phyloP scores from a whole-genome alignment of 2,888 invertebrate species.

The Noctua comes region DNA sequence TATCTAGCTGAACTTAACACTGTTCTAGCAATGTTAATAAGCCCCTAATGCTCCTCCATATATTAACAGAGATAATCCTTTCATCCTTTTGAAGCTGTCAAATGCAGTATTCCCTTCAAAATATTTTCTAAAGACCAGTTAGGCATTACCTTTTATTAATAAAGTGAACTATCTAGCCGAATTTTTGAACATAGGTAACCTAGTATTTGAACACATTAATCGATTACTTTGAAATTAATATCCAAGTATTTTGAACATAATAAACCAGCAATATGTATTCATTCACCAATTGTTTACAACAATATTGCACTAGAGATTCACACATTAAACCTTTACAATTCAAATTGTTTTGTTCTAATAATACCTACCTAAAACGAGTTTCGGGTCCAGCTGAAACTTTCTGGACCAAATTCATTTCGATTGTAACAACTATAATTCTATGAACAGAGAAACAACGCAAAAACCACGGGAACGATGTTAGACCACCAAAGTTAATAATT shows the following conservation, averaged over 20 bases:
- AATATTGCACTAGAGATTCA: not conserved
- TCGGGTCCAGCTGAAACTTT: constrained; percentile 28
- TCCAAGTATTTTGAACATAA: not conserved
- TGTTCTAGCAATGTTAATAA: not conserved
- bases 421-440: constrained; percentile 21
- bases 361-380: not conserved
- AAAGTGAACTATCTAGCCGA: not conserved
- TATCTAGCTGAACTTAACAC: not conserved
- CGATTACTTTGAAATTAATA: not conserved
- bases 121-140: constrained; percentile 10
- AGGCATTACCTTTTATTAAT: not conserved
- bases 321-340: not conserved
- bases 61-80: not conserved
- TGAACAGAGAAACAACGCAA: constrained; percentile 30
- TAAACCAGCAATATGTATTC: no score
- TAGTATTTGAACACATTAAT: not conserved
- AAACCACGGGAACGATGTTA: constrained; percentile 23
- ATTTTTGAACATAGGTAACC: not conserved
- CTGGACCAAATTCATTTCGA: constrained; percentile 28
- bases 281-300: not conserved
- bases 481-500: constrained; percentile 33
- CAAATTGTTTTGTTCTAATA: constrained; percentile 7
- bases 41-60: not conserved
- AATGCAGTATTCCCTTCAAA: not conserved
- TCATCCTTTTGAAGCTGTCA: not conserved